A percentile compares a stretch with the other conserved stretches of the same genome.
Evolutionary conservation across 2,888 invertebrate genomes (phyloP).

Genomic region (Myopa tessellatipennis): DNA sequence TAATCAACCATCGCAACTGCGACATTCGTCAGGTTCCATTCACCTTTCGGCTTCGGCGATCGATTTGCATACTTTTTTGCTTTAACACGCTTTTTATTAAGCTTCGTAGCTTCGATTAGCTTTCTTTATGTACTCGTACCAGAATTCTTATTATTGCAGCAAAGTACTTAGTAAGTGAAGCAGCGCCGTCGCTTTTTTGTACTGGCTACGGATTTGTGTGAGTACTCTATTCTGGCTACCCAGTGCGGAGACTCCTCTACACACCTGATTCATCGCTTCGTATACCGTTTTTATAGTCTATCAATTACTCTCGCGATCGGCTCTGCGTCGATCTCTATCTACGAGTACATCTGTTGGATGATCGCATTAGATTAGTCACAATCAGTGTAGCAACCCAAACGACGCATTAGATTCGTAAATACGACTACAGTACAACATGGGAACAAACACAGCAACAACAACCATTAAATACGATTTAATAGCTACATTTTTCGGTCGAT

Average conservation of each 20-base stretch:
- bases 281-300: too few species aligned
- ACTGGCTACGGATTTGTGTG: not conserved
- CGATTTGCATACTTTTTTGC: not conserved
- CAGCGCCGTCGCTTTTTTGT: not conserved
- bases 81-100: not conserved
- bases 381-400: not conserved
- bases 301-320: not conserved
- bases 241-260: too few species aligned
- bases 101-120: not conserved
- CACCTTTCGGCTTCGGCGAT: constrained; percentile 53
- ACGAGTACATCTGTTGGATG: too few species aligned
- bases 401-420: not conserved
- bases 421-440: not conserved
- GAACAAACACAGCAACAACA: not conserved
- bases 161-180: not conserved
- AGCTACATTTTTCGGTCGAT: not conserved
- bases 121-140: not conserved
- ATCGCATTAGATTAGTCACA: too few species aligned
- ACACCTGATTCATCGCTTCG: not conserved
- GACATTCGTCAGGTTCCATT: constrained; percentile 62
- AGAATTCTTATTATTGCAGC: not conserved
- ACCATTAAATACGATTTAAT: not conserved
- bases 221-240: not conserved
- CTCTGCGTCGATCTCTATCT: not conserved
- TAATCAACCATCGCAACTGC: constrained; percentile 47